phyloP scores from a whole-genome alignment of 2,888 invertebrate species.

The Neocrepidodera transversa region DNA sequence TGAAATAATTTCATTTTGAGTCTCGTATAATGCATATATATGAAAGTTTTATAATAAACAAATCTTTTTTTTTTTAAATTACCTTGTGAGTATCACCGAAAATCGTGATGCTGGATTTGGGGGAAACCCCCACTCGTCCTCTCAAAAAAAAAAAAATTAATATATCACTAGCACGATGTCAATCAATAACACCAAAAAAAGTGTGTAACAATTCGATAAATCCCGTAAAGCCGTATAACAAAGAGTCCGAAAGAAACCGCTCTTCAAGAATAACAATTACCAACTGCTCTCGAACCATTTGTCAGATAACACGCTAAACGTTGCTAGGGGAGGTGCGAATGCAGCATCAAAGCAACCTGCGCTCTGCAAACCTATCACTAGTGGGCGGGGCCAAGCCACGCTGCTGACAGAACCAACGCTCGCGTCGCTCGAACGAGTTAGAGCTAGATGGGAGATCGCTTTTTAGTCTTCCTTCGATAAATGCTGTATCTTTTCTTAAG shows the following conservation, averaged over 20 bases:
- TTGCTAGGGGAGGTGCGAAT: conserved; percentile 58
- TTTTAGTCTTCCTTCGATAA: conserved; percentile 46
- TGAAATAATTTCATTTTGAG: too few species aligned
- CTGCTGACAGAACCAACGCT: conserved; percentile 21
- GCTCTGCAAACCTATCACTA: conserved; percentile 33
- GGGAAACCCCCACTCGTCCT: conserved; percentile 49
- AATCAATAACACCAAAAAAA: background rate
- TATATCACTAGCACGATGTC: background rate
- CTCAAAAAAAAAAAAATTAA: conserved; percentile 31
- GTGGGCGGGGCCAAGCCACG: conserved; percentile 35
- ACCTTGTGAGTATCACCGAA: conserved; percentile 61
- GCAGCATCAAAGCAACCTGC: conserved; percentile 41
- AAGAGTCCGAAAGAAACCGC: conserved; percentile 26
- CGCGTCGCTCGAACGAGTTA: conserved; percentile 10
- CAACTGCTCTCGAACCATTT: conserved; percentile 41
- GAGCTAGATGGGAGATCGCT: conserved; percentile 30
- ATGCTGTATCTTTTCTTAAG: conserved; percentile 53
- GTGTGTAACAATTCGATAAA: background rate
- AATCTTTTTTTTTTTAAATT: conserved; percentile 31
- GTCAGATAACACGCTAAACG: conserved; percentile 46
- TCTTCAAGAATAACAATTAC: conserved; percentile 39
- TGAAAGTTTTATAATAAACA: too few species aligned
- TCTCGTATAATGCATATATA: too few species aligned
- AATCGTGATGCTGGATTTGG: conserved; percentile 60
- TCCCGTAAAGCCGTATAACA: conserved; percentile 1